phyloP scores from a whole-genome alignment of 1,140 invertebrate genomes.

The Orchesella cincta region DNA sequence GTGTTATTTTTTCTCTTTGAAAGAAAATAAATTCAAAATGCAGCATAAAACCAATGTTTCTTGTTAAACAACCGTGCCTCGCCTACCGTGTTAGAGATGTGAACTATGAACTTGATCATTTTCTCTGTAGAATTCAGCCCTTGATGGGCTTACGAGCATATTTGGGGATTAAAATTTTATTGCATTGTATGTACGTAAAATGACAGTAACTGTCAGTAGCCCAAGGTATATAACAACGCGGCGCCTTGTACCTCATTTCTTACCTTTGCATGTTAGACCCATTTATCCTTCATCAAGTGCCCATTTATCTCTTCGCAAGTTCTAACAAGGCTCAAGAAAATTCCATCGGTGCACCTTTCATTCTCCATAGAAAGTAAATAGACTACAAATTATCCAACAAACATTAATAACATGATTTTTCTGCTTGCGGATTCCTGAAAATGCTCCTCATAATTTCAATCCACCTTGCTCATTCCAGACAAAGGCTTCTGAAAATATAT shows the following conservation, averaged over 20 bases:
- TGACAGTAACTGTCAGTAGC: neutral
- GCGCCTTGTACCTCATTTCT: neutral
- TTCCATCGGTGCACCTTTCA: too few relatives aligned
- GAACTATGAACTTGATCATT: neutral
- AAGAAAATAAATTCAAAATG: neutral
- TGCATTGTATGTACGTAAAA: neutral
- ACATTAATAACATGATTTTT: too few relatives aligned
- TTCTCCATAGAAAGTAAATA: too few relatives aligned
- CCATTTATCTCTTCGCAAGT: neutral
- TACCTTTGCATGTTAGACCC: neutral
- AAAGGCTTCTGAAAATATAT: too few relatives aligned
- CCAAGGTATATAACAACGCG: neutral
- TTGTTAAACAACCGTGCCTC: neutral
- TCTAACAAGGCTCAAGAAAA: too few relatives aligned
- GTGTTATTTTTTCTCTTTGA: neutral
- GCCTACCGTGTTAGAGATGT: neutral
- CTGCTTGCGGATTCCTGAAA: too few relatives aligned
- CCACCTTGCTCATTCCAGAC: too few relatives aligned
- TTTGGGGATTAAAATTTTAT: conserved; percentile 3
- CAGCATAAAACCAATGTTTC: neutral
- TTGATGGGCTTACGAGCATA: neutral
- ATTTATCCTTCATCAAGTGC: neutral
- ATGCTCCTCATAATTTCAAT: too few relatives aligned
- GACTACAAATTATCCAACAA: too few relatives aligned
- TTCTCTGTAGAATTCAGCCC: neutral